A percentile compares a stretch with the other conserved stretches of the same genome.
Evolutionary conservation across 2,888 invertebrate genomes (phyloP).

Genomic region (Ceratothoa steindachneri): DNA sequence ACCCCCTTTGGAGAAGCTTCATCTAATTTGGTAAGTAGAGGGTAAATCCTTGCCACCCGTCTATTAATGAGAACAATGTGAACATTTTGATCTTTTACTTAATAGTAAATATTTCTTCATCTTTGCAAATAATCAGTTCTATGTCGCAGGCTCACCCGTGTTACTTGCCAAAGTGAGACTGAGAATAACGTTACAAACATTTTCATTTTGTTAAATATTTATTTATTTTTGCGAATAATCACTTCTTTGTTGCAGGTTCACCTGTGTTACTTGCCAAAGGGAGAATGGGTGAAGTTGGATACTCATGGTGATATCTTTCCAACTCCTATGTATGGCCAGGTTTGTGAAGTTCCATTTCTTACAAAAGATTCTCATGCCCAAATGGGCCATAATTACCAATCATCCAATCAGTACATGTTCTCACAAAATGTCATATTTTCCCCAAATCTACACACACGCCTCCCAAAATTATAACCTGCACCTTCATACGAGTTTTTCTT

Average conservation of each 20-base stretch:
- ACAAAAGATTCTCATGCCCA: too few relatives aligned
- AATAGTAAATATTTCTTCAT: neutral
- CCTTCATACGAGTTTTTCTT: too few relatives aligned
- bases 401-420: too few relatives aligned
- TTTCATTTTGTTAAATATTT: neutral
- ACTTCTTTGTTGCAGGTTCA: neutral
- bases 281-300: neutral
- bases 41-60: neutral
- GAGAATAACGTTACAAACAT: neutral
- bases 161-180: too few relatives aligned
- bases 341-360: neutral
- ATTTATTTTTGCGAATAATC: too few relatives aligned
- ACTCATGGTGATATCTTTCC: neutral
- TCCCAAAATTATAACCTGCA: too few relatives aligned
- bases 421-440: too few relatives aligned
- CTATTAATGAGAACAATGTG: neutral
- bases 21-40: slow-evolving; percentile 43
- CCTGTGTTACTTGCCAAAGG: neutral
- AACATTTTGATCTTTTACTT: neutral
- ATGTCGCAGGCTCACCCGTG: too few relatives aligned
- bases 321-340: neutral
- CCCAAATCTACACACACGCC: too few relatives aligned
- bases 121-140: too few relatives aligned
- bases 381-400: too few relatives aligned
- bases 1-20: slow-evolving; percentile 49